A percentile compares a stretch with the other conserved stretches of the same genome.
These are phyloP conservation scores for Corvus hawaiiensis DNA, from an alignment of 2,113 vertebrate species.

Conservation along the genomic window DNA sequence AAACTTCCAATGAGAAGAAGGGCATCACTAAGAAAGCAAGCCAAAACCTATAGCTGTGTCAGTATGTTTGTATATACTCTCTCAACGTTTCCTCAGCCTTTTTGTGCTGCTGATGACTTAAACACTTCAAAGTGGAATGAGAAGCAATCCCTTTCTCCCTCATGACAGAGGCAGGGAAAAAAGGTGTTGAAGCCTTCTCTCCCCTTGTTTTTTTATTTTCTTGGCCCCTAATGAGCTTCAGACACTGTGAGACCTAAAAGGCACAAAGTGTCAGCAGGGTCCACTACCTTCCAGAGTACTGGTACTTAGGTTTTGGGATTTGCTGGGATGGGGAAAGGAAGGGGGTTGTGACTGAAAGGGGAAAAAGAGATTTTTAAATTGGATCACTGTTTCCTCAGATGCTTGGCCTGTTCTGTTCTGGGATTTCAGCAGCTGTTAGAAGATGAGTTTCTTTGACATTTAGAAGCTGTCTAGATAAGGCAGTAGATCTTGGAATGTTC, in stretches of 20 bases:
- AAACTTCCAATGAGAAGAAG: background rate
- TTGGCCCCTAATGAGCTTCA: background rate
- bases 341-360: background rate
- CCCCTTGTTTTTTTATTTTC: background rate
- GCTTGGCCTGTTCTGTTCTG: background rate
- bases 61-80: background rate
- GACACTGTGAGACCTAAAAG: background rate
- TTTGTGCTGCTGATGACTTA: background rate
- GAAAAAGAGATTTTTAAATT: background rate
- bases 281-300: background rate
- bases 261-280: background rate
- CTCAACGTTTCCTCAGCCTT: background rate
- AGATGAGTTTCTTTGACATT: background rate
- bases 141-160: background rate
- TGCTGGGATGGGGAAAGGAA: background rate
- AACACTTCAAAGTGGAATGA: background rate
- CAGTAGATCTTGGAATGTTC: background rate
- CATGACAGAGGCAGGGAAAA: background rate
- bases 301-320: background rate
- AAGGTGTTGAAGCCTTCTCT: background rate
- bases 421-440: background rate
- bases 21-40: background rate
- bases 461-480: background rate
- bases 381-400: fast-evolving
- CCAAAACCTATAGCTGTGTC: background rate